Evolutionary conservation across 2,113 vertebrate genomes (phyloP), one percentile per base, ranked within the genome.

Genomic region (Chlorodrepanis virens): DNA sequence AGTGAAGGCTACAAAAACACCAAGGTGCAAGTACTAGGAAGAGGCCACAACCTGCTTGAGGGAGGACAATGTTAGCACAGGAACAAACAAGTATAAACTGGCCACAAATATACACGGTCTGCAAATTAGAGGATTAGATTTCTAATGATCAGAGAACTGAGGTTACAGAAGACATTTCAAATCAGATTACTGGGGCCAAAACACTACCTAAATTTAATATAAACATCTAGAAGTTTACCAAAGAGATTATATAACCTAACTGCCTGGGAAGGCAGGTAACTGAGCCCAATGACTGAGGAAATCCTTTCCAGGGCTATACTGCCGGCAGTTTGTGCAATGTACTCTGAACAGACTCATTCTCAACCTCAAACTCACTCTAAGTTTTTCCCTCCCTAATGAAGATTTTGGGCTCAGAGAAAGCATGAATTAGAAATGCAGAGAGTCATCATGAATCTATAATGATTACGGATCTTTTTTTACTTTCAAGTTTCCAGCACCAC

Each of bases 51-150:
- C 5, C 47, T 50, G 17, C 69, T 59, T 86, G 68, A 89, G 47
- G n/a, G 49, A 95, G 50, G 64, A 94, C 42, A 61, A 37, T 28
- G 45, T 23, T 81, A 81, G 92, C 86, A 93, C 86, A 93, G 83
- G 96, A 95, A 63, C 45, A 52, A 95, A 47, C 92, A 89, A 94
- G 96, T 81, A 92, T 54, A 74, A 94, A 96, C 89, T 94, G 71
- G 86, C 54, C 76, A 90, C 89, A 90, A 92, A 93, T 70, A 93
- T 42, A 94, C 75, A 90, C 11, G 74, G 92, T 35, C 88, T 74
- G 47, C 80, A 83, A 93, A 94, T 95, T 12, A 94, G 89, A 93
- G 94, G 95, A 96, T 97, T 94, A 96, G 20, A 60, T 81, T 90
- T 89, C 94, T 95, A 96, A 97, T 83, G 86, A 97, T 93, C 71